Evolutionary conservation across 2,797 vertebrate species (phyloP).

Genomic region (Bryconaethiops microstoma): DNA sequence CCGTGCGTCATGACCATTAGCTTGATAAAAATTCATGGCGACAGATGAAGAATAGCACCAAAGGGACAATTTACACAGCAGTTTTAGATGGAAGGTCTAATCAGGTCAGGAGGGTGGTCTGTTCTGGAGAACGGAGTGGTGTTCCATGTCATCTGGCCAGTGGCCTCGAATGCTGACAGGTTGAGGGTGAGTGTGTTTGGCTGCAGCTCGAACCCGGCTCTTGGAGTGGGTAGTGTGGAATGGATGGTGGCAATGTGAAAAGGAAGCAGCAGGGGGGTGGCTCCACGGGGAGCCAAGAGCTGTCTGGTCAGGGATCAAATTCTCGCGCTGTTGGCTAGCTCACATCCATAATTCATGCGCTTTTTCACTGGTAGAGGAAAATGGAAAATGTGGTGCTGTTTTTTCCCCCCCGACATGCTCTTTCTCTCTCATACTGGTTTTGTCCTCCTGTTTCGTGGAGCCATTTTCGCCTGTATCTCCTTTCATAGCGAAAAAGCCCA

Average conservation of each 20-base stretch:
- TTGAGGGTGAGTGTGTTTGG: constrained; percentile 20
- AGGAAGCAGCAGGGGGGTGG: constrained; percentile 49
- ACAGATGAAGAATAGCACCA: constrained; percentile 28
- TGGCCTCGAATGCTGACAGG: constrained; percentile 15
- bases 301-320: constrained; percentile 66
- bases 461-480: constrained; percentile 29
- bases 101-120: constrained; percentile 24
- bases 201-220: constrained; percentile 6
- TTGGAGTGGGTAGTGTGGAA: constrained; percentile 44
- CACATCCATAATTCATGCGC: constrained; percentile 63
- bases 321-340: constrained; percentile 59
- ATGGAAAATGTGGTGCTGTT: constrained; percentile 59
- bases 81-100: constrained; percentile 8
- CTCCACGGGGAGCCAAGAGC: constrained; percentile 58
- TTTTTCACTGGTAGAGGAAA: constrained; percentile 61
- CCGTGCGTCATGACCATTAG: constrained; percentile 3
- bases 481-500: constrained; percentile 36
- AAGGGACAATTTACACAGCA: constrained; percentile 10
- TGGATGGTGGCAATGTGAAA: constrained; percentile 54
- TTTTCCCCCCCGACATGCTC: constrained; percentile 35
- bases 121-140: constrained; percentile 18
- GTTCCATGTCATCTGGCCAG: constrained; percentile 37
- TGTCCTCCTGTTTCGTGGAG: constrained; percentile 45
- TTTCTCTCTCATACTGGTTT: constrained; percentile 44
- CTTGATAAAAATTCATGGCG: constrained; percentile 11